phyloP scores from a whole-genome alignment of 2,888 invertebrate species.

The Lithosia quadra region DNA sequence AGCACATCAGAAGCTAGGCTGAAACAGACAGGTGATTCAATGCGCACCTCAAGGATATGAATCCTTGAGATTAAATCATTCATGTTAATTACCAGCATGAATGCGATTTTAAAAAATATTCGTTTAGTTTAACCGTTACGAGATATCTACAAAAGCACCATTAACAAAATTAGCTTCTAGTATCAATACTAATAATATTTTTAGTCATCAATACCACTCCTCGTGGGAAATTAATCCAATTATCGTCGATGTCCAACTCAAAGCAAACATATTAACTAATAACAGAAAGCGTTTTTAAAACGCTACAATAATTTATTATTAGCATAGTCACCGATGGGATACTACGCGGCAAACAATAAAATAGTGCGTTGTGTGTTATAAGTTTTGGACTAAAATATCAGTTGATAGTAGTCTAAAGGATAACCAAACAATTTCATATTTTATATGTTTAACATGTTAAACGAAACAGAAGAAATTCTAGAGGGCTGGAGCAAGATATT shows the following conservation, averaged over 20 bases:
- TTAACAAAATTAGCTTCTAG: not conserved
- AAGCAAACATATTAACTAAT: not conserved
- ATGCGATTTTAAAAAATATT: not conserved
- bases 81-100: too few relatives aligned
- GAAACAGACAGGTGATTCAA: too few relatives aligned
- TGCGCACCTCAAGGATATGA: too few relatives aligned
- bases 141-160: not conserved
- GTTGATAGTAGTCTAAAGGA: not conserved
- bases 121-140: not conserved
- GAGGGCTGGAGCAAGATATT: slow-evolving; percentile 32
- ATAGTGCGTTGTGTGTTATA: not conserved
- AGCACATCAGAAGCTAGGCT: too few relatives aligned
- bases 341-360: not conserved
- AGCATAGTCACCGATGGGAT: not conserved
- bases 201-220: not conserved
- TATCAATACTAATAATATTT: not conserved
- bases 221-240: not conserved
- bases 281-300: not conserved
- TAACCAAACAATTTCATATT: not conserved
- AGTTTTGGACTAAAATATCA: not conserved
- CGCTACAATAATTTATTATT: not conserved
- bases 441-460: slow-evolving; percentile 23
- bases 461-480: slow-evolving; percentile 18
- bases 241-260: not conserved
- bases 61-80: too few relatives aligned